A percentile compares a stretch with the other conserved stretches of the same genome.
These are phyloP conservation scores for Mystacides longicornis DNA, from an alignment of 2,888 invertebrate genomes.

Conservation along the genomic window DNA sequence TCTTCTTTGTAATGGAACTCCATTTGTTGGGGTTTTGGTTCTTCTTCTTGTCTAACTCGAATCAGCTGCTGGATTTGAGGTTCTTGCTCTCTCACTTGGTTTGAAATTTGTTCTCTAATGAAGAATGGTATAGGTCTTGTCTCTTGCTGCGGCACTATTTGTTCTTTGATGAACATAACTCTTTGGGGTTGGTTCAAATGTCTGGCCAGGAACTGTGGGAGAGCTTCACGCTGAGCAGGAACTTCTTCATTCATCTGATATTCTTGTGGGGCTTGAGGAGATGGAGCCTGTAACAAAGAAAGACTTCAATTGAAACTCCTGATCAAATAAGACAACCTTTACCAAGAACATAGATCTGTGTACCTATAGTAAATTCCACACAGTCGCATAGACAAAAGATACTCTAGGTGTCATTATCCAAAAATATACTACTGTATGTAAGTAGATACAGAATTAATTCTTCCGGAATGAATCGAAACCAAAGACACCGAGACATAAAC, in stretches of 20 bases:
- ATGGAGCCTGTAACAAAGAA: conserved; percentile 23
- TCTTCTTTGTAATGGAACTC: conserved; percentile 9
- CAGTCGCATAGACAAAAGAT: too few relatives aligned
- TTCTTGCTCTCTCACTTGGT: conserved; percentile 11
- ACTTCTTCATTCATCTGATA: conserved; percentile 15
- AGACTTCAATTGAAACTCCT: neutral
- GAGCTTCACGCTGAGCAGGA: conserved; percentile 9
- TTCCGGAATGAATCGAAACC: too few relatives aligned
- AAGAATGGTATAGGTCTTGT: conserved; percentile 10
- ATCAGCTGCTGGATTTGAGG: conserved; percentile 5
- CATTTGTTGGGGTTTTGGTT: conserved; percentile 5
- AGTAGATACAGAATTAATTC: too few relatives aligned
- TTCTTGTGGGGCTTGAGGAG: conserved; percentile 21
- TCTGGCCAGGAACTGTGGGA: conserved; percentile 12
- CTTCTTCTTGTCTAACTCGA: conserved; percentile 11
- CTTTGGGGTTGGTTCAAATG: conserved; percentile 5
- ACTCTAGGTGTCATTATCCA: too few relatives aligned
- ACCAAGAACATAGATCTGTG: too few relatives aligned
- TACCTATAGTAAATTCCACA: too few relatives aligned
- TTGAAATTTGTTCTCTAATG: conserved; percentile 8
- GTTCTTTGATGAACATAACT: conserved; percentile 8
- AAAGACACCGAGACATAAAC: too few relatives aligned
- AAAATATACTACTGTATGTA: too few relatives aligned
- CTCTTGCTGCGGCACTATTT: conserved; percentile 12
- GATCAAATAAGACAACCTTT: too few relatives aligned